Percentiles rank a stretch among this genome's conserved stretches.
Evolutionary conservation across 2,113 vertebrate species (phyloP).

Genomic region (Microtus pennsylvanicus): DNA sequence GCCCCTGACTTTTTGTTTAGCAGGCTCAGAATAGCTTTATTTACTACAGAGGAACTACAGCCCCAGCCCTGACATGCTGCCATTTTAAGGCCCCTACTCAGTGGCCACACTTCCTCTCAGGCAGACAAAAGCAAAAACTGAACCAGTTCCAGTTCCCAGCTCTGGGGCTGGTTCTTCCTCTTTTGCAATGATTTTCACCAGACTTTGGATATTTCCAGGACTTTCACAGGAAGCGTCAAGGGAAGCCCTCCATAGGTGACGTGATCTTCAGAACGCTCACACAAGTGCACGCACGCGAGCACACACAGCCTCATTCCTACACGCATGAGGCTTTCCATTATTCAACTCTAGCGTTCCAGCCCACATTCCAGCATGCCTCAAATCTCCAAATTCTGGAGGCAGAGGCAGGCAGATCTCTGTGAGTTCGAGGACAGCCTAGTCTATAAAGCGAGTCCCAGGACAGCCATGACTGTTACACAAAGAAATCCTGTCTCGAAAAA

Average conservation of each 20-base stretch:
- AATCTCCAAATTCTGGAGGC: too few species aligned
- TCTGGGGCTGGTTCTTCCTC: neutral
- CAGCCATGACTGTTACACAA: too few species aligned
- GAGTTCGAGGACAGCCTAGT: too few species aligned
- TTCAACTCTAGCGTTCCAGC: too few species aligned
- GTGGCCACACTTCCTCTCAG: neutral
- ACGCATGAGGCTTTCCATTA: neutral
- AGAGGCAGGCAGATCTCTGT: too few species aligned
- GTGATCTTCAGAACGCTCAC: neutral
- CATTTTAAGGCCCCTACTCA: neutral
- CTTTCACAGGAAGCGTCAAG: neutral
- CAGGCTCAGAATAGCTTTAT: neutral
- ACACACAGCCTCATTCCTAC: neutral
- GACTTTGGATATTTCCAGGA: neutral
- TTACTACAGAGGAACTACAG: neutral
- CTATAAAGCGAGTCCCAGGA: too few species aligned
- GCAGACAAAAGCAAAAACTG: neutral
- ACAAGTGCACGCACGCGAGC: neutral
- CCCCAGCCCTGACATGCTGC: neutral
- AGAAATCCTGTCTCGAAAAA: too few species aligned
- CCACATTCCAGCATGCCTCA: too few species aligned
- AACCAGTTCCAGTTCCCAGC: neutral
- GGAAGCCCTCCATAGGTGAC: neutral
- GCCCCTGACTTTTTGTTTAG: neutral
- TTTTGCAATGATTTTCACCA: neutral